phyloP scores from a whole-genome alignment of 2,888 invertebrate genomes.

The Lysandra bellargus region DNA sequence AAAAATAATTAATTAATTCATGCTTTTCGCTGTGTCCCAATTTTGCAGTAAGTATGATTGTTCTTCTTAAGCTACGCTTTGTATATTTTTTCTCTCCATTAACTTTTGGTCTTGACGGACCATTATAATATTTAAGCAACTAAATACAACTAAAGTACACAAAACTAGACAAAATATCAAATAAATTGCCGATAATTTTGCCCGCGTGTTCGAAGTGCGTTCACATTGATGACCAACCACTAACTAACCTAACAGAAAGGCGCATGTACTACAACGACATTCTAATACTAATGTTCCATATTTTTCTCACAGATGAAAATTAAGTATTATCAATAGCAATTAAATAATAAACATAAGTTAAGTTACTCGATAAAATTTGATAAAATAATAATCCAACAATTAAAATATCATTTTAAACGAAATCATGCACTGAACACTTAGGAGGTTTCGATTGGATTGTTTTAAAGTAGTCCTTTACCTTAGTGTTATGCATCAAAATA shows the following conservation, averaged over 20 bases:
- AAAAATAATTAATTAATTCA: too few relatives aligned
- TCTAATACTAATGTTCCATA: constrained; percentile 43
- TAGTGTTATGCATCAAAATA: too few relatives aligned
- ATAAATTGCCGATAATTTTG: constrained; percentile 38
- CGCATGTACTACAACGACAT: constrained; percentile 55
- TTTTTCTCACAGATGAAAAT: constrained; percentile 24
- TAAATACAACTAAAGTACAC: too few relatives aligned
- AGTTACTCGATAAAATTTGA: too few relatives aligned
- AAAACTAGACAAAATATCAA: constrained; percentile 4
- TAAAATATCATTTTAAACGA: too few relatives aligned
- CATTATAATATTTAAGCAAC: too few relatives aligned
- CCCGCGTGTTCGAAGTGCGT: constrained; percentile 58
- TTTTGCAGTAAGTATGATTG: not conserved
- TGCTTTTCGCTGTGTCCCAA: too few relatives aligned
- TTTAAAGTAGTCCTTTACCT: too few relatives aligned
- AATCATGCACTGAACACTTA: too few relatives aligned
- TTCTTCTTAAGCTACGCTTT: too few relatives aligned
- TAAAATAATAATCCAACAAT: too few relatives aligned
- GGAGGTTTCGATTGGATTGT: too few relatives aligned
- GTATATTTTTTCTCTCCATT: constrained; percentile 39
- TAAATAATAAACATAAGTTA: not conserved
- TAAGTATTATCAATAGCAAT: not conserved
- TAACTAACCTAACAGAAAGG: constrained; percentile 68
- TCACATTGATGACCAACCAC: constrained; percentile 66
- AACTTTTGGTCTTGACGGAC: not conserved